Evolutionary conservation across 1,140 invertebrate species (phyloP).

Genomic region (Bombus confusus): DNA sequence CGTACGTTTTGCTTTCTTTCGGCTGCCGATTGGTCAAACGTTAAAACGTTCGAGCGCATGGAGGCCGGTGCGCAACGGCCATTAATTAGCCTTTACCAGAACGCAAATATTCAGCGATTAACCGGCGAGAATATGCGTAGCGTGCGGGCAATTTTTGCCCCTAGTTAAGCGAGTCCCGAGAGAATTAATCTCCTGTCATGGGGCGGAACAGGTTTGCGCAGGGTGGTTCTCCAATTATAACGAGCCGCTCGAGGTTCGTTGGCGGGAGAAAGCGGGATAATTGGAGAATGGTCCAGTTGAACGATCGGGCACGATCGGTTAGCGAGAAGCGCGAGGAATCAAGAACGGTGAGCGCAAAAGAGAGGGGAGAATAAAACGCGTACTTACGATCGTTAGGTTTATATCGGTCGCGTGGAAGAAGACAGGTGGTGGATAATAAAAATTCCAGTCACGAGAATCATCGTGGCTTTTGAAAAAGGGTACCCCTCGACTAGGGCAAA

Average conservation of each 20-base stretch:
- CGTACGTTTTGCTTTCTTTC: not conserved
- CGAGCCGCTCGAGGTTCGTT: not conserved
- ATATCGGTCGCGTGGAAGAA: too few species aligned
- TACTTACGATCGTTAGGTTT: not conserved
- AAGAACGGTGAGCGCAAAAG: not conserved
- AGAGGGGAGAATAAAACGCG: not conserved
- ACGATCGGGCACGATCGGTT: constrained; percentile 10
- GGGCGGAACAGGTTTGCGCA: not conserved
- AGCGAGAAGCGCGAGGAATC: not conserved
- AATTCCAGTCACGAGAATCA: not conserved
- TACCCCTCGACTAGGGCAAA: not conserved
- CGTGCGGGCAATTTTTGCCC: not conserved
- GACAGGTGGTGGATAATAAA: not conserved
- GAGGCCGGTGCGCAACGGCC: not conserved
- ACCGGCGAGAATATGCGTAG: not conserved
- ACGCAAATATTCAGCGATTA: constrained; percentile 10
- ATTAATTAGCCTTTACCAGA: constrained; percentile 18
- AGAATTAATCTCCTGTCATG: not conserved
- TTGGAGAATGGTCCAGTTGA: constrained; percentile 13
- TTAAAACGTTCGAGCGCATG: not conserved
- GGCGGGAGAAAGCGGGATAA: not conserved
- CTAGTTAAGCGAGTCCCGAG: not conserved
- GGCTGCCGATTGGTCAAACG: not conserved
- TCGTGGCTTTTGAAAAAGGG: constrained; percentile 15
- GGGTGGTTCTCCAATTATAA: constrained; percentile 8